phyloP scores from a whole-genome alignment of 2,113 vertebrate species.

The Passer domesticus region DNA sequence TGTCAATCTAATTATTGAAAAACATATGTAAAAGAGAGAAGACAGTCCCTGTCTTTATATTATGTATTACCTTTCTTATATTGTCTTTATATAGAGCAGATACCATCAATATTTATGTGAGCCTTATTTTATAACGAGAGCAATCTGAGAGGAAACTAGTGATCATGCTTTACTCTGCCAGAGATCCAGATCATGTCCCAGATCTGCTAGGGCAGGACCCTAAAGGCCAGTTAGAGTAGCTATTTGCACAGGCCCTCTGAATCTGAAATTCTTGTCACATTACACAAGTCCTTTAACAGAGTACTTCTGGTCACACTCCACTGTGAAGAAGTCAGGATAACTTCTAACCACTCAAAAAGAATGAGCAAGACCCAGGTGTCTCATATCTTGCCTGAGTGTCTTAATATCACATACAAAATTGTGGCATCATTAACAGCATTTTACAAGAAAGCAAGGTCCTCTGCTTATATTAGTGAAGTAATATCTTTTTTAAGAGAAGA shows the following conservation, averaged over 20 bases:
- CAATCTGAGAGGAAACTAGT: not conserved
- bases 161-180: not conserved
- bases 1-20: not conserved
- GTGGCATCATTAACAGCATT: not conserved
- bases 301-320: not conserved
- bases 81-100: not conserved
- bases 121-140: not conserved
- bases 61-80: not conserved
- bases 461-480: not conserved
- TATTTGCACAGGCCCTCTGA: not conserved
- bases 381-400: not conserved
- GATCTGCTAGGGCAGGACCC: not conserved
- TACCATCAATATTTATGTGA: not conserved
- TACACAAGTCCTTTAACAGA: not conserved
- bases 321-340: not conserved
- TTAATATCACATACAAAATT: not conserved
- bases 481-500: not conserved
- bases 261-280: not conserved
- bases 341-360: not conserved
- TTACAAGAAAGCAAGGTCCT: not conserved
- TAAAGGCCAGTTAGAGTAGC: not conserved
- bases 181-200: not conserved
- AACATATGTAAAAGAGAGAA: not conserved
- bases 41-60: not conserved
- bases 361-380: not conserved